These are phyloP conservation scores for Clarias gariepinus DNA, from an alignment of 2,113 vertebrate species.

Conservation along the genomic window DNA sequence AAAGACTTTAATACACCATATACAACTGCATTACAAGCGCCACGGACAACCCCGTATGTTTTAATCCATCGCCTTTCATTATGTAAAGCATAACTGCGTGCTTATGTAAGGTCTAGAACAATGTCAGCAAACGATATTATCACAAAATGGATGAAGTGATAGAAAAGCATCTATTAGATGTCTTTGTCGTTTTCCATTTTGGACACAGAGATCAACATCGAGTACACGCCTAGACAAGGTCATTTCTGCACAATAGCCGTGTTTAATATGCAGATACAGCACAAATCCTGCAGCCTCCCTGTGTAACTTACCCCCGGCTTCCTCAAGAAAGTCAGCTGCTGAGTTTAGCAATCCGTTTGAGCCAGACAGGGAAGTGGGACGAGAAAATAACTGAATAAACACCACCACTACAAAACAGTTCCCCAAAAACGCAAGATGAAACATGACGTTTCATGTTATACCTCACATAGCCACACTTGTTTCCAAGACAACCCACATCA, in stretches of 20 bases:
- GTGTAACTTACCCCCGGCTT: neutral
- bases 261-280: neutral
- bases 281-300: neutral
- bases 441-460: neutral
- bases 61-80: neutral
- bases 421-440: neutral
- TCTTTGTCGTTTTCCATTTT: neutral
- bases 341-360: neutral
- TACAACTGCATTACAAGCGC: neutral
- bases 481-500: neutral
- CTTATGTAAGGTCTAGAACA: conserved; percentile 28
- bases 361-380: conserved; percentile 28
- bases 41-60: neutral
- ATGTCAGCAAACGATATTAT: neutral
- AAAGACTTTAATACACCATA: neutral
- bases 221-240: neutral
- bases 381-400: conserved; percentile 21
- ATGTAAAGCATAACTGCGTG: neutral
- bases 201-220: neutral
- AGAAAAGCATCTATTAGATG: neutral
- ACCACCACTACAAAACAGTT: neutral
- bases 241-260: neutral
- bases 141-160: conserved; percentile 6
- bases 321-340: conserved; percentile 31
- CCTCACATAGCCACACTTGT: too few relatives aligned